Base-by-base conservation (phyloP, 2,797 vertebrate species). In the Acridotheres tristis region DNA sequence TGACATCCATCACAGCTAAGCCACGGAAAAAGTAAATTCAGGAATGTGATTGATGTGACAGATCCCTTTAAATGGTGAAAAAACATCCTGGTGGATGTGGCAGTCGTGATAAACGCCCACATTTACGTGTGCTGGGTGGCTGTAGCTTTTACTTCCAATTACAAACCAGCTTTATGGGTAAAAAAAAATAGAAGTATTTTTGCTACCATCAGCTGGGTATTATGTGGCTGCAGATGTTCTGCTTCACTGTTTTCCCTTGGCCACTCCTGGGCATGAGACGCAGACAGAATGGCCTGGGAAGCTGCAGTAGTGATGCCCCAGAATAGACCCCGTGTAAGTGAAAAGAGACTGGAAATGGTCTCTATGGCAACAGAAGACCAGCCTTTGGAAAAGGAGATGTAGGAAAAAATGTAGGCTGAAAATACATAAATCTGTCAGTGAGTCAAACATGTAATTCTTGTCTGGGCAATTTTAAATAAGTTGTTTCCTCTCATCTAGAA, bases 321-420 rank as follows among this genome's bases (percentile, higher is more conserved):
- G 43, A 90, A 88, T 1, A 81, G 55, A 84, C 65, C 30, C 61
- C 53, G 62, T 38, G 71, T 34, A 30, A 45, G 30, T 47, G 47
- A 30, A 68, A 30, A 71, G 85, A 75, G 73, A 55, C 32, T 81
- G 58, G 74, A 89, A 86, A 65, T 48, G 55, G 94, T 97, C 59
- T 93, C 97, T 77, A 96, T 97, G 94, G 95, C 95, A 96, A 97
- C 97, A 79, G 75, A 91, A 86, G 84, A 96, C 26, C n/a, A 59
- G 57, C 32, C 54, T 96, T 94, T 79, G 73, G 40, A 68, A 93
- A 83, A n/a, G 71, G 72, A 89, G 59, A 43, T 81, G 80, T 2
- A 1, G 57, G 47, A 14, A 86, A 77, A 88, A 78, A 74, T 74
- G 74, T 59, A 84, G 50, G 51, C 88, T 92, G 77, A 92, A 96